These are phyloP conservation scores for Oncopeltus fasciatus DNA, from an alignment of 1,140 invertebrate genomes.

Conservation along the genomic window DNA sequence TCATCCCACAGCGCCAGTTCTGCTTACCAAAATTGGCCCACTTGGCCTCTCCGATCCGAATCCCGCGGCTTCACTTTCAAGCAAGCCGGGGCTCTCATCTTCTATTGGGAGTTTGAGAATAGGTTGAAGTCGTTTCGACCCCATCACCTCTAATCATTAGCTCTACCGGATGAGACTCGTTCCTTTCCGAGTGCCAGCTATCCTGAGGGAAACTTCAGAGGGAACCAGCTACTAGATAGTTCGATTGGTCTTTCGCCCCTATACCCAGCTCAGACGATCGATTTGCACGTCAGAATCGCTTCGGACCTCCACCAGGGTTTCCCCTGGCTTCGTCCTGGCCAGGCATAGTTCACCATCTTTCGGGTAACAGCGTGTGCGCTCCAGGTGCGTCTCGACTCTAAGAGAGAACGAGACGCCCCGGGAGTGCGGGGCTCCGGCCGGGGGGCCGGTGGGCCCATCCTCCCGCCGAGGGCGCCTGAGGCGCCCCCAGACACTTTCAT, in stretches of 20 bases:
- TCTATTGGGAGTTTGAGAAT: constrained; percentile 87
- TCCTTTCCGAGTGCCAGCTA: constrained; percentile 41
- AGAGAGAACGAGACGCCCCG: constrained; percentile 30
- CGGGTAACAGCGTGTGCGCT: constrained; percentile 65
- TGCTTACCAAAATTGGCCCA: constrained; percentile 42
- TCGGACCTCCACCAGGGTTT: constrained; percentile 76
- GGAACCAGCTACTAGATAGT: constrained; percentile 84
- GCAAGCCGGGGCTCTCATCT: constrained; percentile 56
- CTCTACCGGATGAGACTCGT: constrained; percentile 48
- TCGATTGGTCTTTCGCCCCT: constrained; percentile 89
- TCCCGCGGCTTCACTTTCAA: no score
- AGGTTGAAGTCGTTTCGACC: constrained; percentile 63
- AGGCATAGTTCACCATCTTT: constrained; percentile 86
- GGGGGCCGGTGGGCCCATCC: constrained; percentile 27
- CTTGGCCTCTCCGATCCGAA: constrained; percentile 50
- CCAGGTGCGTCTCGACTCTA: constrained; percentile 38
- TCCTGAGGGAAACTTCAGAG: constrained; percentile 83
- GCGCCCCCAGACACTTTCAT: constrained; percentile 19
- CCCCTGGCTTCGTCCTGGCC: constrained; percentile 71
- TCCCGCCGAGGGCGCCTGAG: constrained; percentile 31
- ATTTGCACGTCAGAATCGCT: constrained; percentile 86
- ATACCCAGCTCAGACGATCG: constrained; percentile 69
- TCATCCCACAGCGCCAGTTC: constrained; percentile 74
- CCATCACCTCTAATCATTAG: constrained; percentile 76
- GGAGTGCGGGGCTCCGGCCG: constrained; percentile 32